Conservation (phyloP, 2,113 vertebrate species). For the Engraulis encrasicolus region DNA sequence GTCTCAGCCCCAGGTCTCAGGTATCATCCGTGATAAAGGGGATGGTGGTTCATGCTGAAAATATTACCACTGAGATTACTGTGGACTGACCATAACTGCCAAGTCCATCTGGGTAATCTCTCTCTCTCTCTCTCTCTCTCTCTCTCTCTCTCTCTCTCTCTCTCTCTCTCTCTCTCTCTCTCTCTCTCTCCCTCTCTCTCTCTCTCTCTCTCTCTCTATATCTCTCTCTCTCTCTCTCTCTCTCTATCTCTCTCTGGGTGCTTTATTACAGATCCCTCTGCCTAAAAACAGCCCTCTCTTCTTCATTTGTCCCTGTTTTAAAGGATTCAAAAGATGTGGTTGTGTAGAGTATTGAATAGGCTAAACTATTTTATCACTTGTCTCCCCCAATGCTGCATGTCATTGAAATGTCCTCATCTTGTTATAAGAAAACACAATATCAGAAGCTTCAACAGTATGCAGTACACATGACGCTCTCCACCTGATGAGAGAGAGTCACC, state of each 20-base stretch:
- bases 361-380: background rate
- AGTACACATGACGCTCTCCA: constrained; percentile 18
- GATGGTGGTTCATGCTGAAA: constrained; percentile 33
- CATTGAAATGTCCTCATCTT: background rate
- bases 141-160: too few species aligned
- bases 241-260: constrained; percentile 17
- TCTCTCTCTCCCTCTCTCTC: too few species aligned
- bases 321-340: background rate
- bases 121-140: too few species aligned
- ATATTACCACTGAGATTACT: constrained; percentile 21
- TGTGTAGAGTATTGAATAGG: background rate
- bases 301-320: background rate
- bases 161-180: too few species aligned
- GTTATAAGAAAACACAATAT: background rate
- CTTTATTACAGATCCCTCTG: background rate
- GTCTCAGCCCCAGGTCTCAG: constrained; percentile 60
- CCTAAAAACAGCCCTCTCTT: background rate
- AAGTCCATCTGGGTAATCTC: background rate
- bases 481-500: constrained; percentile 37
- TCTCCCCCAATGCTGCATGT: background rate
- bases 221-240: too few species aligned
- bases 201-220: too few species aligned
- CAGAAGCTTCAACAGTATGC: background rate
- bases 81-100: constrained; percentile 43
- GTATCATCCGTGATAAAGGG: constrained; percentile 45